Evolutionary conservation across 2,888 invertebrate species (phyloP).

Genomic region (Antheraea assamensis): DNA sequence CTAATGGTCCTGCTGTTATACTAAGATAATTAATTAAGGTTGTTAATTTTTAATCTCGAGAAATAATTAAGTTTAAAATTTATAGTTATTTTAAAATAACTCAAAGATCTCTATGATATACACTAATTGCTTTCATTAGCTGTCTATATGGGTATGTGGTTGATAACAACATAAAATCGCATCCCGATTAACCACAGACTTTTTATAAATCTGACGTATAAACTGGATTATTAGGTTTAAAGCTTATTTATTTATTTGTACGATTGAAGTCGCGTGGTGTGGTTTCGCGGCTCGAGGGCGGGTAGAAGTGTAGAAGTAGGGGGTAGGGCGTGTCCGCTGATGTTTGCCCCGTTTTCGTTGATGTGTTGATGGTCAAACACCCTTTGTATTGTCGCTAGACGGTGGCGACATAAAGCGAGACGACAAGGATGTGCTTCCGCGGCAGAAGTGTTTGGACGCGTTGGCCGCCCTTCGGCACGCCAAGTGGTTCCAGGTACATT

Average conservation of each 20-base stretch:
- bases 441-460: constrained; percentile 99
- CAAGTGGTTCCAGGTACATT: constrained; percentile 99
- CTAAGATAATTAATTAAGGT: neutral
- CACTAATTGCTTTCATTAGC: neutral
- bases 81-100: too few species aligned
- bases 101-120: too few species aligned
- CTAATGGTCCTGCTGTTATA: neutral
- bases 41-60: neutral
- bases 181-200: constrained; percentile 12
- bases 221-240: neutral
- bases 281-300: neutral
- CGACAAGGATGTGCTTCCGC: constrained; percentile 97
- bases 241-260: neutral
- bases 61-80: neutral
- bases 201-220: neutral
- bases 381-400: constrained; percentile 85
- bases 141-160: neutral
- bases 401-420: constrained; percentile 86
- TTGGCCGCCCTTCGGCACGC: constrained; percentile 99
- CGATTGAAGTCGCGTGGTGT: neutral
- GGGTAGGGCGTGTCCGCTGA: constrained; percentile 24
- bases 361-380: constrained; percentile 88
- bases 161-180: constrained; percentile 11
- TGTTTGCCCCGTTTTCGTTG: constrained; percentile 80
- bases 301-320: neutral